Percentiles rank a stretch among this genome's conserved stretches.
Evolutionary conservation across 2,888 invertebrate genomes (phyloP).

Genomic region (Blastobasis lacticolella): DNA sequence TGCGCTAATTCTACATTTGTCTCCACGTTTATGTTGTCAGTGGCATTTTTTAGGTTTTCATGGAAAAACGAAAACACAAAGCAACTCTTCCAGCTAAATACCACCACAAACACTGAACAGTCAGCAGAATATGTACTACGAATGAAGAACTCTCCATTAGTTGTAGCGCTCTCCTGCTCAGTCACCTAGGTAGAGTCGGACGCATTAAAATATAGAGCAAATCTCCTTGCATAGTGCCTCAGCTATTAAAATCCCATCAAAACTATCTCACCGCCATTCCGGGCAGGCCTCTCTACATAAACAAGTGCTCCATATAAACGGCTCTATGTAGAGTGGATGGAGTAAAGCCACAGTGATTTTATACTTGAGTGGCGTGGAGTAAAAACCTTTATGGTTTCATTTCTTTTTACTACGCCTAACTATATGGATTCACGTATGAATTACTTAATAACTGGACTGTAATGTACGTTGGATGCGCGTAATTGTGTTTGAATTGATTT

Average conservation of each 20-base stretch:
- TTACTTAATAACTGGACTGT: too few species aligned
- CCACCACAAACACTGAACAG: too few species aligned
- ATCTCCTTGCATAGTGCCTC: conserved; percentile 23
- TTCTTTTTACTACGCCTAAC: conserved; percentile 4
- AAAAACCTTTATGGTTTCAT: conserved; percentile 38
- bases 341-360: conserved; percentile 25
- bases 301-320: conserved; percentile 1
- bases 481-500: too few species aligned
- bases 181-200: conserved; percentile 3
- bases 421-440: too few species aligned
- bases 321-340: conserved; percentile 20
- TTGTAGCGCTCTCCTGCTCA: not conserved
- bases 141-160: too few species aligned
- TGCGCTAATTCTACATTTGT: too few species aligned
- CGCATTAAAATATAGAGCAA: conserved; percentile 35
- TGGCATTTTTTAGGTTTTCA: too few species aligned
- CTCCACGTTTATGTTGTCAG: too few species aligned
- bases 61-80: too few species aligned
- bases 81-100: too few species aligned
- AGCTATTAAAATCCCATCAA: conserved; percentile 30
- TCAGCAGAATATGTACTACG: too few species aligned
- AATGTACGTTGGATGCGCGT: too few species aligned
- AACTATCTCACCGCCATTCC: conserved; percentile 18
- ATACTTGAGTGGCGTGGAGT: conserved; percentile 31
- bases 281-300: not conserved